These are phyloP conservation scores for Orthonevra nobilis DNA, from an alignment of 2,888 invertebrate genomes.

Conservation along the genomic window DNA sequence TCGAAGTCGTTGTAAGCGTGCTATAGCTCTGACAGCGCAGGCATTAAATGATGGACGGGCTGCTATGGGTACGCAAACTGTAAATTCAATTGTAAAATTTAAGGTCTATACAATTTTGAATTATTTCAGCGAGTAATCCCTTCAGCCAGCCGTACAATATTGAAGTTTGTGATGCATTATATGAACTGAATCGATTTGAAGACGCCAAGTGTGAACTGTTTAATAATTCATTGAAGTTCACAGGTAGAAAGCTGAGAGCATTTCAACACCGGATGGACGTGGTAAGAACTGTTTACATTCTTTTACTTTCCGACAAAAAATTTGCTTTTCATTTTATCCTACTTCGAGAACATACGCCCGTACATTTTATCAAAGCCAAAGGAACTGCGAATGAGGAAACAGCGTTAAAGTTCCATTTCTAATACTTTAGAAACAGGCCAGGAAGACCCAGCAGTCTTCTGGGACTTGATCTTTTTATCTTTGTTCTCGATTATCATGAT, in stretches of 20 bases:
- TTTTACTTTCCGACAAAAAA: no score
- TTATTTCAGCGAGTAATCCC: slow-evolving; percentile 67
- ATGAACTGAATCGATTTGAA: slow-evolving; percentile 77
- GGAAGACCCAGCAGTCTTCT: no score
- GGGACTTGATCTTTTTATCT: no score
- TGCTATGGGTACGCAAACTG: slow-evolving; percentile 76
- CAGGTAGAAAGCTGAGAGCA: slow-evolving; percentile 73
- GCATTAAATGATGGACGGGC: slow-evolving; percentile 74
- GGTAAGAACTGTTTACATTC: no score
- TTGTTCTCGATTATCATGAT: no score
- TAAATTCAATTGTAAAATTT: not conserved
- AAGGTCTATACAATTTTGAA: not conserved
- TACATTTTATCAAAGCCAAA: no score
- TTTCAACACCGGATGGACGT: slow-evolving; percentile 74
- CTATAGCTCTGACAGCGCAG: slow-evolving; percentile 74
- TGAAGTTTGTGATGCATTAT: slow-evolving; percentile 77
- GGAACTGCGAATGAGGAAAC: no score
- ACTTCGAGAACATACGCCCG: no score
- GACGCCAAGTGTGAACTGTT: slow-evolving; percentile 73
- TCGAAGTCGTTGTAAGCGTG: slow-evolving; percentile 76
- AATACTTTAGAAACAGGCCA: no score
- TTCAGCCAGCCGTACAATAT: slow-evolving; percentile 74
- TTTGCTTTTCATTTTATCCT: no score
- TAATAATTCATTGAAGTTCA: slow-evolving; percentile 73
- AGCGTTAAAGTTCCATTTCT: no score